phyloP scores from a whole-genome alignment of 2,888 invertebrate genomes.

The Tuberolachnus salignus region DNA sequence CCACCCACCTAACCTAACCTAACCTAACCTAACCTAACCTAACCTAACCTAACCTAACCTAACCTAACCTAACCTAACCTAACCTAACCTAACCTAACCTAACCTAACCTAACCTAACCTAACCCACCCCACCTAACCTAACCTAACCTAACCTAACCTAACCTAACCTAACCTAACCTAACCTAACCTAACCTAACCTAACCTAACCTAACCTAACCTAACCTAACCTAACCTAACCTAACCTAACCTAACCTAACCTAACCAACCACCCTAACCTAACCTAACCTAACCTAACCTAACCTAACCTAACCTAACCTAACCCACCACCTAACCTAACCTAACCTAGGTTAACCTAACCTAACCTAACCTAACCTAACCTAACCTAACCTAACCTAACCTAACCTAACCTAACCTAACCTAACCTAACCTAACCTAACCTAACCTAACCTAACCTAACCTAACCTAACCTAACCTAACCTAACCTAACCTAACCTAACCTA shows the following conservation, averaged over 20 bases:
- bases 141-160: too few relatives aligned
- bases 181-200: slow-evolving; percentile 41
- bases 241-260: slow-evolving; percentile 55
- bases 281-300: slow-evolving; percentile 36
- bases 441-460: slow-evolving; percentile 57
- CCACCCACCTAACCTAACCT: slow-evolving; percentile 56
- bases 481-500: slow-evolving; percentile 55
- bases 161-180: slow-evolving; percentile 54
- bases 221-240: too few relatives aligned
- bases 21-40: slow-evolving; percentile 58
- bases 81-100: slow-evolving; percentile 50
- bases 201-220: too few relatives aligned
- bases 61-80: slow-evolving; percentile 49
- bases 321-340: slow-evolving; percentile 50
- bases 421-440: slow-evolving; percentile 58
- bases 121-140: slow-evolving; percentile 50
- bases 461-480: slow-evolving; percentile 43
- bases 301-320: slow-evolving; percentile 52
- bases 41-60: slow-evolving; percentile 56
- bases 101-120: slow-evolving; percentile 45
- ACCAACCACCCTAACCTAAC: slow-evolving; percentile 57
- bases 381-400: too few relatives aligned
- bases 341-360: slow-evolving; percentile 55
- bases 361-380: too few relatives aligned
- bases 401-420: too few relatives aligned